Conservation (phyloP, 2,797 vertebrate species). For the Catostomus latipinnis region DNA sequence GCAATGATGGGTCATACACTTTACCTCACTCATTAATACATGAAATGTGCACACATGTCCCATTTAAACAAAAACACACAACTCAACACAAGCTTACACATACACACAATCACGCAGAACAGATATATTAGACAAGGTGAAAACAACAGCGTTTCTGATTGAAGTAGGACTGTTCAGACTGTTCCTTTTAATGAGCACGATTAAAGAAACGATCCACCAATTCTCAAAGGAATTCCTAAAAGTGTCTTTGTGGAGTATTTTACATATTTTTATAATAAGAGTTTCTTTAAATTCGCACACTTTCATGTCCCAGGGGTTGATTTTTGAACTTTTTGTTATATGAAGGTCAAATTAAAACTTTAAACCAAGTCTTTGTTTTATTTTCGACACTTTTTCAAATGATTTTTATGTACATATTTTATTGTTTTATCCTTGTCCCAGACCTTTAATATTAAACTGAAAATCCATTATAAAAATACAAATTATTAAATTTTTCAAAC, state of each 20-base stretch:
- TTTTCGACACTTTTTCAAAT: no score
- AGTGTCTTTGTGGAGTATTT: not conserved
- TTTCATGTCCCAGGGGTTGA: no score
- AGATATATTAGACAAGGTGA: not conserved
- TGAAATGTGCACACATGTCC: not conserved
- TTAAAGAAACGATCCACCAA: not conserved
- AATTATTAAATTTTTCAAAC: no score
- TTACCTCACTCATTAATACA: conserved; percentile 17
- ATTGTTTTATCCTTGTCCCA: no score
- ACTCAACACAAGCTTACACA: not conserved
- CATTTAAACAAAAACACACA: not conserved
- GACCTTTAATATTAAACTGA: no score
- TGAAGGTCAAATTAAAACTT: no score
- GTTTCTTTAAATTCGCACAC: no score
- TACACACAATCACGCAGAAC: not conserved
- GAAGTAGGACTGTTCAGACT: not conserved
- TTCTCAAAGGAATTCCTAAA: not conserved
- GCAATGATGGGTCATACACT: not conserved
- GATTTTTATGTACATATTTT: no score
- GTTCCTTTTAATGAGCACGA: not conserved
- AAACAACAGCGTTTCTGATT: not conserved
- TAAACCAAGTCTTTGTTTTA: no score
- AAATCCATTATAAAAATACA: no score
- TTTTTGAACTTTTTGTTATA: no score
- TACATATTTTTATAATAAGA: no score